These are phyloP conservation scores for Oscheius sp. DNA, from an alignment of 1,140 invertebrate species.

Conservation along the genomic window DNA sequence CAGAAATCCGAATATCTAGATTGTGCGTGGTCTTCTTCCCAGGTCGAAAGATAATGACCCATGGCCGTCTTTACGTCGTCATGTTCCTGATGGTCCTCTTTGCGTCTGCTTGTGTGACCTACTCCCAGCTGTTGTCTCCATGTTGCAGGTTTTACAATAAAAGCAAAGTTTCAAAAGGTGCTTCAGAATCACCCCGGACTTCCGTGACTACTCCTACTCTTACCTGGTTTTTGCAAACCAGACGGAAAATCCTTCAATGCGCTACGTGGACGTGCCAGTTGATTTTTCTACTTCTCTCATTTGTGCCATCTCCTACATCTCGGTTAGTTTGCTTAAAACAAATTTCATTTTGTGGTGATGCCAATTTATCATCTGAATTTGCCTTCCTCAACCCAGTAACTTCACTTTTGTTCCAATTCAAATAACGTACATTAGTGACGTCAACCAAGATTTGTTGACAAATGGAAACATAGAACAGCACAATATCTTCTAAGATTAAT, in stretches of 20 bases:
- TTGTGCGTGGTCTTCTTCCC: neutral
- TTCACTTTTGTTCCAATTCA: too few species aligned
- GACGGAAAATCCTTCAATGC: neutral
- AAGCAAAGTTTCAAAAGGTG: neutral
- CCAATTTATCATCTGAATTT: too few species aligned
- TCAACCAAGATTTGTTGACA: too few species aligned
- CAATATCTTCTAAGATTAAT: too few species aligned
- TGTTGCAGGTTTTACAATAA: slow-evolving; percentile 2
- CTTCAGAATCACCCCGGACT: neutral
- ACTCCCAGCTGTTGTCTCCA: neutral
- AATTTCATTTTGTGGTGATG: too few species aligned
- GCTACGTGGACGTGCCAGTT: neutral
- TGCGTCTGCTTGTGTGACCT: neutral
- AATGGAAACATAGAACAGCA: too few species aligned
- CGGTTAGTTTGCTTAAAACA: neutral
- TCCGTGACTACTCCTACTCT: neutral
- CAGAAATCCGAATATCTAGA: neutral
- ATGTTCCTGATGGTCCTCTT: neutral
- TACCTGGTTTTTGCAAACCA: neutral
- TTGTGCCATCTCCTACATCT: neutral
- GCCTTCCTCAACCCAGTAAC: too few species aligned
- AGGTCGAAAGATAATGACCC: neutral
- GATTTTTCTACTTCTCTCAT: neutral
- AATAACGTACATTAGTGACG: too few species aligned
- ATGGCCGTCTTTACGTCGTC: neutral